Base-by-base conservation (phyloP, 2,797 vertebrate species). In the Myoxocephalus aenaeus region DNA sequence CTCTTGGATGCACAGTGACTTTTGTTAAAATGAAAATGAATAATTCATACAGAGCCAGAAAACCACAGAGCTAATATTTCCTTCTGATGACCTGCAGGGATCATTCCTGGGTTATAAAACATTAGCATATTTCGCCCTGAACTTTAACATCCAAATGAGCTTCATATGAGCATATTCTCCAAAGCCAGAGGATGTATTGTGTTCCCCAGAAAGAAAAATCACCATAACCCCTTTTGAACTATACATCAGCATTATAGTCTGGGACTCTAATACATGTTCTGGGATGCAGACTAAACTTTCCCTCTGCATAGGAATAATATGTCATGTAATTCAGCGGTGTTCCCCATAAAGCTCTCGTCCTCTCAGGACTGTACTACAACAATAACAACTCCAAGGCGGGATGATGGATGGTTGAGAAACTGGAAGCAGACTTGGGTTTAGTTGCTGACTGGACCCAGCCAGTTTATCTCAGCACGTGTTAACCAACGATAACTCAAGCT, bases 271-370 rank as follows among this genome's bases (percentile, higher is more conserved):
- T 71, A 69, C 57, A 66, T 68, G 66, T 80, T 73, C 53, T 36
- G 40, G 20, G 48, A 67, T 40, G 13, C 75, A 82, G 77, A 81
- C 65, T 78, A 80, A 86, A 81, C 36, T 3, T 38, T 44, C 44
- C 62, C 54, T 61, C 22, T 11, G 3, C 74, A 32, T 51, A 74
- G 66, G 29, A 83, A 82, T 70, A 85, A 89, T 74, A 80, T 63
- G 77, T 81, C 72, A n/a, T 34, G 8, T 74, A 44, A 65, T 68
- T 7, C 50, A 59, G 32, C 34, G 27, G 27, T 27, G 65, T 65
- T 77, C 14, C 63, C 29, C 8, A 32, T 54, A 46, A 54, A 72
- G 57, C 6, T 56, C 32, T 34, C 56, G 56, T 77, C 29, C 58
- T 75, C 65, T 63, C 11, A 32, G n/a, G 15, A 29, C 54, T 22